phyloP scores from a whole-genome alignment of 1,140 invertebrate genomes.

The Drosophila watanabei region DNA sequence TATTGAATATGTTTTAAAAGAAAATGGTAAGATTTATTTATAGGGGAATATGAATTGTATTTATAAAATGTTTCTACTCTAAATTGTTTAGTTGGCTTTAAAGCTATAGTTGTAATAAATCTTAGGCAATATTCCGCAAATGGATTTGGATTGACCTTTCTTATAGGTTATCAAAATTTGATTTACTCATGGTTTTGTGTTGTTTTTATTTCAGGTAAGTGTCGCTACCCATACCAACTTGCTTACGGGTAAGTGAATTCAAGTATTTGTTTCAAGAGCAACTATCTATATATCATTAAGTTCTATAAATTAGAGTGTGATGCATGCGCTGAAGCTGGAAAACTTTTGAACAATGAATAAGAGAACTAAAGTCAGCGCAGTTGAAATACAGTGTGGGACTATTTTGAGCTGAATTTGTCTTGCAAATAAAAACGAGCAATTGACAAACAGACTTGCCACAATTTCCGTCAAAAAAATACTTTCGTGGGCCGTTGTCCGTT shows the following conservation, averaged over 20 bases:
- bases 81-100: no score
- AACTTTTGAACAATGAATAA: not conserved
- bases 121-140: no score
- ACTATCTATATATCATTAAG: no score
- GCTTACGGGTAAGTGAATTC: not conserved
- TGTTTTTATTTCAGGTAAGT: conserved; percentile 1
- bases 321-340: not conserved
- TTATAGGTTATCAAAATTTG: not conserved
- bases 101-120: no score
- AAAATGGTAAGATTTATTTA: no score
- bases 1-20: no score
- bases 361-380: not conserved
- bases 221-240: no score
- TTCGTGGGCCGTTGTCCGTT: not conserved
- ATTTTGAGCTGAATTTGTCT: not conserved
- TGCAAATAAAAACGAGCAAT: not conserved
- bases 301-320: no score
- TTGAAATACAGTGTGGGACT: not conserved
- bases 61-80: no score
- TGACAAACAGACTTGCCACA: not conserved
- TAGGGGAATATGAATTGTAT: no score
- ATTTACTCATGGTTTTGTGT: not conserved
- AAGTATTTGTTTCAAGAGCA: not conserved
- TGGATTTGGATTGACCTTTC: no score
- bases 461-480: not conserved